phyloP scores from a whole-genome alignment of 2,113 vertebrate species.

The Pheucticus melanocephalus region DNA sequence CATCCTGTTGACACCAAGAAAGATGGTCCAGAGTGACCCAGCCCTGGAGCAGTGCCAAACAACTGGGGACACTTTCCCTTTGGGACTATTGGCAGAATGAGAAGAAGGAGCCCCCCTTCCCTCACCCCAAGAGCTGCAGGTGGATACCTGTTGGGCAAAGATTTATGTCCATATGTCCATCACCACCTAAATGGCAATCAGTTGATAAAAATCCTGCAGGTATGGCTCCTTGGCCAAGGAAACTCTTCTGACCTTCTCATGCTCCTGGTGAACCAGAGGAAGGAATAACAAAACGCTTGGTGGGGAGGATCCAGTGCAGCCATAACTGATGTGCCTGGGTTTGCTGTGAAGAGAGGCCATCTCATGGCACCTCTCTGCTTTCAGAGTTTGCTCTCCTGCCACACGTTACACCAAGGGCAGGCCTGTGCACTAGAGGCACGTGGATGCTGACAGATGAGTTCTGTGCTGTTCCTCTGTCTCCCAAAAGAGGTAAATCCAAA shows the following conservation, averaged over 20 bases:
- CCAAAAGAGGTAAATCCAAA: not conserved
- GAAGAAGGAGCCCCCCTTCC: not conserved
- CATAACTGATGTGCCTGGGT: not conserved
- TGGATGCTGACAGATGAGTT: not conserved
- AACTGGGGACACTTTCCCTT: not conserved
- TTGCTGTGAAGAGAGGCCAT: not conserved
- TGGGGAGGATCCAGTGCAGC: not conserved
- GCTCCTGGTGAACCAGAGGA: not conserved
- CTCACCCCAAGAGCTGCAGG: not conserved
- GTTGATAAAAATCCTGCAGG: not conserved
- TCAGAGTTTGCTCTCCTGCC: not conserved
- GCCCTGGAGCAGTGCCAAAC: not conserved
- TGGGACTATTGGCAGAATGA: not conserved
- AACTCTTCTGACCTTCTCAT: not conserved
- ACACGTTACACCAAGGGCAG: rapidly evolving
- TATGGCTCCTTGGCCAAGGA: not conserved
- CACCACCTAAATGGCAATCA: not conserved
- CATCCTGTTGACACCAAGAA: not conserved
- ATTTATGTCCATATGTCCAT: not conserved
- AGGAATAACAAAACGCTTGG: not conserved
- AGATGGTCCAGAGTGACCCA: not conserved
- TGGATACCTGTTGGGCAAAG: not conserved
- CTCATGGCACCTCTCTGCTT: not conserved
- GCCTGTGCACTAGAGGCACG: rapidly evolving
- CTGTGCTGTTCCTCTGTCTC: not conserved